These are phyloP conservation scores for Ooceraea biroi DNA, from an alignment of 1,140 invertebrate genomes.

Conservation along the genomic window DNA sequence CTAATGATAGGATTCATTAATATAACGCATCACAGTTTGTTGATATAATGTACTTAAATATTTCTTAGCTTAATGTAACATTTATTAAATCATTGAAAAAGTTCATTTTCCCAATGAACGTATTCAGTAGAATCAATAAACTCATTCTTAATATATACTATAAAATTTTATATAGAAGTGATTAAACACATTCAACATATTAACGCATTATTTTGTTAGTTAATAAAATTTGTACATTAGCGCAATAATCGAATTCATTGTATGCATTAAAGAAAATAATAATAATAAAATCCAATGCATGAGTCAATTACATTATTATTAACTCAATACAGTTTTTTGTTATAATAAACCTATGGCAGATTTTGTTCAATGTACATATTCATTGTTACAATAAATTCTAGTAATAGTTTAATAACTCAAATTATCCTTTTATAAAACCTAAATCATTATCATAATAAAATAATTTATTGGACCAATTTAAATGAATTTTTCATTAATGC, in stretches of 20 bases:
- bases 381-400: no score
- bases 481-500: neutral
- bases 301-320: conserved; percentile 17
- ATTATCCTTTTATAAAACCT: conserved; percentile 10
- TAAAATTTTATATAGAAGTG: conserved; percentile 4
- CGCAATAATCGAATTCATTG: no score
- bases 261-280: no score
- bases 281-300: neutral
- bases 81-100: conserved; percentile 20
- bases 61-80: neutral
- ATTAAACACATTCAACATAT: neutral
- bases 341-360: neutral
- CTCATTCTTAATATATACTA: no score
- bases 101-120: neutral
- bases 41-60: neutral
- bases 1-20: no score
- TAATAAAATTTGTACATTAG: no score
- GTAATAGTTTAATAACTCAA: conserved; percentile 28
- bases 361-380: no score
- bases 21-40: no score
- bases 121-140: no score
- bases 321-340: neutral
- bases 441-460: conserved; percentile 13
- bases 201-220: conserved; percentile 1
- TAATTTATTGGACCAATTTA: conserved; percentile 11